phyloP scores from a whole-genome alignment of 2,113 vertebrate species.

The Scophthalmus maximus region DNA sequence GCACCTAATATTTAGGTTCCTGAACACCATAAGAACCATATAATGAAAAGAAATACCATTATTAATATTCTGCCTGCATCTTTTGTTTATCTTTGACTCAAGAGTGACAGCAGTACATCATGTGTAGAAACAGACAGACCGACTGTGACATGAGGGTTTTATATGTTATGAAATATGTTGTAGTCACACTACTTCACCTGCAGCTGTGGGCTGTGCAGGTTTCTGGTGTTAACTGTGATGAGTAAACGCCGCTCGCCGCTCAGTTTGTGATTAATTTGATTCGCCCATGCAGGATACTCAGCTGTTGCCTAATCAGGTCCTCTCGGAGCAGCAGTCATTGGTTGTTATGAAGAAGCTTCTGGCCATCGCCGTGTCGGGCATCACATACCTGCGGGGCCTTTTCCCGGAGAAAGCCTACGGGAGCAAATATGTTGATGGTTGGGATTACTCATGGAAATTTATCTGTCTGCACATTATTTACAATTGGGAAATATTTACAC shows the following conservation, averaged over 20 bases:
- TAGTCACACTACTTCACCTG: too few species aligned
- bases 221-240: background rate
- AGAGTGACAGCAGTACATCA: background rate
- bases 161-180: background rate
- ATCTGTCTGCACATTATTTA: background rate
- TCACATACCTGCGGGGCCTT: constrained; percentile 94
- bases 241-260: too few species aligned
- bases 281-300: constrained; percentile 79
- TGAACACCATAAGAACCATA: too few species aligned
- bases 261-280: constrained; percentile 1
- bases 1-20: too few species aligned
- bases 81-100: background rate
- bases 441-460: constrained; percentile 30
- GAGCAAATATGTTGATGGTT: constrained; percentile 94
- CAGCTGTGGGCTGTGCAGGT: too few species aligned
- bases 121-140: background rate
- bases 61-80: background rate
- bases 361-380: constrained; percentile 94
- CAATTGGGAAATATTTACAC: background rate
- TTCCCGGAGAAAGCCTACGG: constrained; percentile 95
- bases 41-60: too few species aligned
- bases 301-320: constrained; percentile 85
- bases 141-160: background rate
- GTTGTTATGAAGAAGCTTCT: constrained; percentile 92
- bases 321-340: constrained; percentile 90